phyloP scores from a whole-genome alignment of 2,113 vertebrate species.

The Onychostoma macrolepis region DNA sequence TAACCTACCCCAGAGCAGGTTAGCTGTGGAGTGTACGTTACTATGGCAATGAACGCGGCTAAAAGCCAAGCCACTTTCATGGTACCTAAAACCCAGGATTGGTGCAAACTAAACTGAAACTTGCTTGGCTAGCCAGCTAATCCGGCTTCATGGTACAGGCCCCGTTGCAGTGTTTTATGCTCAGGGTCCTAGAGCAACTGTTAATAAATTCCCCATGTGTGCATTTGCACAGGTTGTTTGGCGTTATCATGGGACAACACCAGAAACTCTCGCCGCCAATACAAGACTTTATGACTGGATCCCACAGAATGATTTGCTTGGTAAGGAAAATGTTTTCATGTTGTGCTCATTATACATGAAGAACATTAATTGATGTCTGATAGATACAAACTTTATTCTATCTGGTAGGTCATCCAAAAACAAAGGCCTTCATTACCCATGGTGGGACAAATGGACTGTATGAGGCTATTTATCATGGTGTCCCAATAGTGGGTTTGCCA shows the following conservation, averaged over 20 bases:
- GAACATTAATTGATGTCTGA: neutral
- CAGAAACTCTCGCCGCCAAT: constrained; percentile 77
- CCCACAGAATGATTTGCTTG: constrained; percentile 86
- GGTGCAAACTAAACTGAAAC: no score
- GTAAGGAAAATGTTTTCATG: constrained; percentile 66
- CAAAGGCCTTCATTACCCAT: constrained; percentile 86
- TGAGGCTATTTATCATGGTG: constrained; percentile 86
- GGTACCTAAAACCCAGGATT: no score
- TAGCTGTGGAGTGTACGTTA: no score
- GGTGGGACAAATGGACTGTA: constrained; percentile 89
- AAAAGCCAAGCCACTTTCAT: no score
- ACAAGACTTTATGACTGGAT: constrained; percentile 82
- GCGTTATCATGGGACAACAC: constrained; percentile 80
- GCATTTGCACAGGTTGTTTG: constrained; percentile 80
- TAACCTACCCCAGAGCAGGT: no score
- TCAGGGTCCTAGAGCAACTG: neutral
- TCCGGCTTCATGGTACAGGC: no score
- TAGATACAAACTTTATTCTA: constrained; percentile 19
- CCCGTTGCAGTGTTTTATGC: neutral
- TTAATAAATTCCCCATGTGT: neutral
- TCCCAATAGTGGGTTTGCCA: constrained; percentile 87
- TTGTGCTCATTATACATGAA: neutral
- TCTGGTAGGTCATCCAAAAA: constrained; percentile 80
- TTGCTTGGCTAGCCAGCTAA: no score
- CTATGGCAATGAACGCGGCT: no score